Evolutionary conservation across 2,113 vertebrate genomes (phyloP), one percentile per base, ranked within the genome.

Genomic region (Paracanthobrama guichenoti): DNA sequence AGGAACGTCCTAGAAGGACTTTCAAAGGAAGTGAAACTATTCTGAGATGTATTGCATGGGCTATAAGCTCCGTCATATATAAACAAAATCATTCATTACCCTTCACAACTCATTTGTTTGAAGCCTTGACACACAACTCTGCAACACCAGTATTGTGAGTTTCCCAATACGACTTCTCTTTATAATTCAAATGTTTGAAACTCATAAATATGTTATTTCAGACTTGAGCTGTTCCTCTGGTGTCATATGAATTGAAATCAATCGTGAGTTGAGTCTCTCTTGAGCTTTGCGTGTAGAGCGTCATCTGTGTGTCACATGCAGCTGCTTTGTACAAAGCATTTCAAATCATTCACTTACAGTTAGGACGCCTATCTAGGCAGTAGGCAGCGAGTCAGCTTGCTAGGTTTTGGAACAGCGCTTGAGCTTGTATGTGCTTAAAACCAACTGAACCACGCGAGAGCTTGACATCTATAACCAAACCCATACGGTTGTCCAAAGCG

Each of bases 401-500:
- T 55, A 75, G 46, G 46, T 75, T 48, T 75, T 31, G 44, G 73
- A 75, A 75, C 14, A 11, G 46, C 53, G 14, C 73, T 31, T 26
- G 11, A 46, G 28, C 75, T 78, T n/a, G 46, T 24, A 26, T 64
- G 31, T 12, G 26, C 35, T 26, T 24, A 42, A 59, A 79, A 81
- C 79, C 60, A 81, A 35, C 42, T 11, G 14, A 26, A 42, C 62
- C n/a, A 22, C 42, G 31, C 6, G 42, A 46, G 44, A 67, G 42
- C 79, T n/a, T 53, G 57, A 64, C 39, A 79, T 81, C 60, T 14
- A 67, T 48, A 67, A 66, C 42, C 79, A 35, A 69, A 69, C 18
- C 46, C 62, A 81, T 69, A 35, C 3, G 16, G 79, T 62, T 69
- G 46, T 79, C 59, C 39, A 60, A 79, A 64, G n/a, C 24, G 9